Conservation (phyloP, 1,140 invertebrate genomes). For the Drosophila azteca region DNA sequence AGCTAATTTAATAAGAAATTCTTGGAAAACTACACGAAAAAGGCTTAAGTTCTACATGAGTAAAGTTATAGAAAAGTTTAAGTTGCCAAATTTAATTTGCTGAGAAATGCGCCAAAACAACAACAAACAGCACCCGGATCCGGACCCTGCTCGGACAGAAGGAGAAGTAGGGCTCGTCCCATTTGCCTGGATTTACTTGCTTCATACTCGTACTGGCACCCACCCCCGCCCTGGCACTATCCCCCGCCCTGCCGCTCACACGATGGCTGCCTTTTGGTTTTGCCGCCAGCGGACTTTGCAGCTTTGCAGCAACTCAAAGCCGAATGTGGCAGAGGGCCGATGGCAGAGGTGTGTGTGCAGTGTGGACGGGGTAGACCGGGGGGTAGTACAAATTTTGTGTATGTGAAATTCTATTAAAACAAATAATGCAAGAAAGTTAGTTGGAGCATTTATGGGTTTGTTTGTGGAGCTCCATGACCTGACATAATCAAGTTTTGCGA, state of each 20-base stretch:
- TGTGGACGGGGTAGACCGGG: neutral
- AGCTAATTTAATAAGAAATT: slow-evolving; percentile 76
- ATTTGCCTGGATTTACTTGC: slow-evolving; percentile 45
- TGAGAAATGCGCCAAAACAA: slow-evolving; percentile 59
- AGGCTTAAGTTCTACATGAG: slow-evolving; percentile 77
- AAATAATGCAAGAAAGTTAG: slow-evolving; percentile 65
- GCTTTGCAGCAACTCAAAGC: slow-evolving; percentile 39
- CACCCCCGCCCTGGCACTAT: no score
- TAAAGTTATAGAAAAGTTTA: slow-evolving; percentile 76
- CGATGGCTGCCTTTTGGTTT: slow-evolving; percentile 22
- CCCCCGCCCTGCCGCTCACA: no score
- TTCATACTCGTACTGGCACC: no score
- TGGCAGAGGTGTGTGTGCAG: slow-evolving; percentile 5
- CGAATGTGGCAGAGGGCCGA: slow-evolving; percentile 24
- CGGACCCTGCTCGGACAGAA: slow-evolving; percentile 9
- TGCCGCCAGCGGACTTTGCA: slow-evolving; percentile 52
- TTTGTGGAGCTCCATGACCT: slow-evolving; percentile 37
- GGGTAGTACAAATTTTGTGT: slow-evolving; percentile 35
- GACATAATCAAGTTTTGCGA: slow-evolving; percentile 42
- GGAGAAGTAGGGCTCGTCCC: slow-evolving; percentile 9
- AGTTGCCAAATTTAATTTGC: slow-evolving; percentile 73
- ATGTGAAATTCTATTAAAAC: slow-evolving; percentile 62
- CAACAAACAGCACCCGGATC: slow-evolving; percentile 36
- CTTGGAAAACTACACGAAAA: slow-evolving; percentile 70
- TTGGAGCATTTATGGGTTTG: slow-evolving; percentile 44